Conservation (phyloP, 2,888 invertebrate genomes). For the Hirtodrosophila confusa region DNA sequence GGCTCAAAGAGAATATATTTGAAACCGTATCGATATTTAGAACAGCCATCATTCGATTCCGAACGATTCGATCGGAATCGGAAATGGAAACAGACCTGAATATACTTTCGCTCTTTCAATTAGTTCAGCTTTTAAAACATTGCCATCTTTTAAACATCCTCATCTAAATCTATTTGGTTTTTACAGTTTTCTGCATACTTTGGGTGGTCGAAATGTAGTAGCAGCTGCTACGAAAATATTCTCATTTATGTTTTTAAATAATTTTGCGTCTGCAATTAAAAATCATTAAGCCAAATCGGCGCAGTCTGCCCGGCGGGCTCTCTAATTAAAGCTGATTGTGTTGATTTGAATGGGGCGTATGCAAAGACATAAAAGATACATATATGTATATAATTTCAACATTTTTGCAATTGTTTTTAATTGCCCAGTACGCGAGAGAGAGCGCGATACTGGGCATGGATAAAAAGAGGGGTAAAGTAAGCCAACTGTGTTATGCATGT, state of each 20-base stretch:
- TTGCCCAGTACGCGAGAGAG: conserved; percentile 28
- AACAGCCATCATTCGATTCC: no score
- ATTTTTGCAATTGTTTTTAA: conserved; percentile 64
- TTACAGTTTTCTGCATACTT: no score
- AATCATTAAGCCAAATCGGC: conserved; percentile 70
- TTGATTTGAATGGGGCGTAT: conserved; percentile 46
- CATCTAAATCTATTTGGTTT: no score
- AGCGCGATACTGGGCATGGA: conserved; percentile 1
- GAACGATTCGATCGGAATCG: no score
- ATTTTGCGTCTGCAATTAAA: conserved; percentile 64
- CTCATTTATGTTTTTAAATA: conserved; percentile 26
- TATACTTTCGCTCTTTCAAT: no score
- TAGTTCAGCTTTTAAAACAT: no score
- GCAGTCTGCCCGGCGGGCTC: conserved; percentile 58
- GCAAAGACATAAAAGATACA: conserved; percentile 31
- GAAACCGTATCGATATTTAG: no score
- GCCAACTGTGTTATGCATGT: conserved; percentile 28
- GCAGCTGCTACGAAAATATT: conserved; percentile 10
- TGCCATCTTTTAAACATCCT: no score
- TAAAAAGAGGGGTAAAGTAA: conserved; percentile 19
- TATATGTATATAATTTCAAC: conserved; percentile 26
- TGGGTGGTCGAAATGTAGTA: conserved; percentile 40
- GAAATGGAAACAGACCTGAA: no score
- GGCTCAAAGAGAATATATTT: no score
- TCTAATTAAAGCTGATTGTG: conserved; percentile 67